Evolutionary conservation across 2,888 invertebrate species (phyloP).

Genomic region (Nebria brevicollis): DNA sequence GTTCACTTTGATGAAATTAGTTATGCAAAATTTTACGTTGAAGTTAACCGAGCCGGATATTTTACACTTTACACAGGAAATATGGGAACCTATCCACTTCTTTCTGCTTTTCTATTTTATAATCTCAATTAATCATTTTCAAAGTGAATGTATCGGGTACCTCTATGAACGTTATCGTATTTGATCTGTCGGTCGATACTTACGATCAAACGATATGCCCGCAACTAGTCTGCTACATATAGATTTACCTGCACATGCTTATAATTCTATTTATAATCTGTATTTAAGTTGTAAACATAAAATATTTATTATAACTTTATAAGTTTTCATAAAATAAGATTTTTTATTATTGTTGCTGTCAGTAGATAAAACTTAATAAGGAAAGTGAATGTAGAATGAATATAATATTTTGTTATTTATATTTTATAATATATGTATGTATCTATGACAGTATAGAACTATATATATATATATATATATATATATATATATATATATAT

Average conservation of each 20-base stretch:
- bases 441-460: too few relatives aligned
- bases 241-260: not conserved
- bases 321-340: not conserved
- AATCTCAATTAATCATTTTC: constrained; percentile 44
- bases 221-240: not conserved
- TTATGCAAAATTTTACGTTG: too few relatives aligned
- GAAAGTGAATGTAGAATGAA: not conserved
- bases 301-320: not conserved
- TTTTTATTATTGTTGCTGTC: not conserved
- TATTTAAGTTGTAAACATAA: not conserved
- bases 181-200: not conserved
- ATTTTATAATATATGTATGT: too few relatives aligned
- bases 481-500: too few relatives aligned
- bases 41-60: too few relatives aligned
- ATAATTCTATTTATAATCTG: not conserved
- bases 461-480: too few relatives aligned
- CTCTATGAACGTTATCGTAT: not conserved
- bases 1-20: too few relatives aligned
- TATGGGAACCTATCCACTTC: not conserved
- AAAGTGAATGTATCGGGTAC: constrained; percentile 32
- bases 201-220: not conserved
- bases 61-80: not conserved
- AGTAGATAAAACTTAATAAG: not conserved
- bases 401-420: too few relatives aligned
- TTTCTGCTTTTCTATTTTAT: constrained; percentile 19